Percentiles rank a stretch among this genome's conserved stretches.
These are phyloP conservation scores for Drosophila hawaiiensis DNA, from an alignment of 2,888 invertebrate species.

Conservation along the genomic window DNA sequence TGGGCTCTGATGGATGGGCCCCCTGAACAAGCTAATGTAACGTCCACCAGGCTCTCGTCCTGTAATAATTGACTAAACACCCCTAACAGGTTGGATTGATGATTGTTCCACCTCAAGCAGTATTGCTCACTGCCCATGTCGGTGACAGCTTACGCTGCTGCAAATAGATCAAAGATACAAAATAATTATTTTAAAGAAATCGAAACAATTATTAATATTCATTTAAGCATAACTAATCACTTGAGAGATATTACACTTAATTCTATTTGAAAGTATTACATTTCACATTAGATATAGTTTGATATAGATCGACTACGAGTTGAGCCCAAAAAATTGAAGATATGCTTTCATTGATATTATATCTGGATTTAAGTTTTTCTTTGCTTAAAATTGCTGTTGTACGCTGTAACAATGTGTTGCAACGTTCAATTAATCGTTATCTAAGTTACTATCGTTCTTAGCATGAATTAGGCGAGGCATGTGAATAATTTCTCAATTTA, in stretches of 20 bases:
- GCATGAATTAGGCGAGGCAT: conserved; percentile 18
- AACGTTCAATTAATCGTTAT: not conserved
- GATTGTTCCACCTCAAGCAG: conserved; percentile 99
- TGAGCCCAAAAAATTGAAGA: not conserved
- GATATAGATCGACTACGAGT: not conserved
- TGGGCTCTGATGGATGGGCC: conserved; percentile 97
- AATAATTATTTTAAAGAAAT: not conserved
- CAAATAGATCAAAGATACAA: conserved; percentile 57
- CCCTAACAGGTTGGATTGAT: conserved; percentile 98
- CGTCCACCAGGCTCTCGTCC: conserved; percentile 98
- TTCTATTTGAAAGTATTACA: not conserved
- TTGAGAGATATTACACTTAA: not conserved
- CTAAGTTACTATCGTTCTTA: conserved; percentile 17
- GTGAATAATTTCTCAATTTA: conserved; percentile 60
- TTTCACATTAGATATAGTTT: not conserved
- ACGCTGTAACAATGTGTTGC: not conserved
- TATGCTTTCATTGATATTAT: not conserved
- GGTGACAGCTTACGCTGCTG: conserved; percentile 94
- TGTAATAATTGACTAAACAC: conserved; percentile 98
- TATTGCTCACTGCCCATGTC: conserved; percentile 99
- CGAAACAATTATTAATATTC: not conserved
- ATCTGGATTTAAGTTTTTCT: not conserved
- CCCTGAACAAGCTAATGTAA: conserved; percentile 98
- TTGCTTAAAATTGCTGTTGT: not conserved
- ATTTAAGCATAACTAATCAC: not conserved